Conservation (phyloP, 2,113 vertebrate species). For the Microcebus griseorufus region DNA sequence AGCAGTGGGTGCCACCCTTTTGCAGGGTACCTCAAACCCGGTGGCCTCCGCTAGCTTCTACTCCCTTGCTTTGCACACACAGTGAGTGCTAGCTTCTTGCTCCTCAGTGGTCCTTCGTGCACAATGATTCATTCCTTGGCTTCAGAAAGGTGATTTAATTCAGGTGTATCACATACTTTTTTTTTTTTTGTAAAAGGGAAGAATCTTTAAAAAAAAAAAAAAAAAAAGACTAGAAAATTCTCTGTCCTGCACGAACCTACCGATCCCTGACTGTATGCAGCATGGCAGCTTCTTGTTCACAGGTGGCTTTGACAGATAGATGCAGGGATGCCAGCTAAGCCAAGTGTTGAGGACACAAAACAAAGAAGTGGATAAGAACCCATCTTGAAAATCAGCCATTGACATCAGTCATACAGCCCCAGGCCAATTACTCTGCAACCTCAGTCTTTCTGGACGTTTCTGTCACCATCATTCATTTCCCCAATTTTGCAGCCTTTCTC, state of each 20-base stretch:
- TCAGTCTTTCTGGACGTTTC: background rate
- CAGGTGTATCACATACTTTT: background rate
- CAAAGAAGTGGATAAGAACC: background rate
- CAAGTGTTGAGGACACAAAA: background rate
- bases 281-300: background rate
- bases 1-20: background rate
- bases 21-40: background rate
- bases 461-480: background rate
- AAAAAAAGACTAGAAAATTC: background rate
- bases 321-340: background rate
- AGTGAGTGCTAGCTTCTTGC: background rate
- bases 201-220: background rate
- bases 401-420: background rate
- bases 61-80: background rate
- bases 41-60: accelerated
- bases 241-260: background rate
- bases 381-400: background rate
- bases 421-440: background rate
- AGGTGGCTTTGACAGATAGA: background rate
- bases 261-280: background rate
- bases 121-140: background rate
- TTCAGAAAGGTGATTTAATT: background rate
- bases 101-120: background rate
- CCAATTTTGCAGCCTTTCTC: background rate
- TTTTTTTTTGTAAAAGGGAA: background rate